Percentiles rank a stretch among this genome's conserved stretches.
These are phyloP conservation scores for Drosophila kikkawai DNA, from an alignment of 1,140 invertebrate genomes.

Conservation along the genomic window DNA sequence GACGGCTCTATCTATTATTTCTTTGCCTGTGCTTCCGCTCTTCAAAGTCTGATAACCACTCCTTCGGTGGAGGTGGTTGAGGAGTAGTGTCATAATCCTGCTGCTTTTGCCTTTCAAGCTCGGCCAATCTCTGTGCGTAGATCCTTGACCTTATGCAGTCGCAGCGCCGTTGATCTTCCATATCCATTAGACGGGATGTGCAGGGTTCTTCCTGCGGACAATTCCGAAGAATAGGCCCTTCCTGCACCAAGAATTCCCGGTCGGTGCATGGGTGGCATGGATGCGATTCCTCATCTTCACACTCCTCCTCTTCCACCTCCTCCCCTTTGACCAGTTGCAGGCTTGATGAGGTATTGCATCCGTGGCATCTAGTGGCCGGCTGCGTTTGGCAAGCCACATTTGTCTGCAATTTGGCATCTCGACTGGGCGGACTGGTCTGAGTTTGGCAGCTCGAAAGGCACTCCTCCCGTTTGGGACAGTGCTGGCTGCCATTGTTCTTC, in stretches of 20 bases:
- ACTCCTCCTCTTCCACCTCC: background rate
- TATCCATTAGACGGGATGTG: background rate
- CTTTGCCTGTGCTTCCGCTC: background rate
- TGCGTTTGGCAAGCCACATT: constrained; percentile 15
- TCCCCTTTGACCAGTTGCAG: background rate
- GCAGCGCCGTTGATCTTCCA: background rate
- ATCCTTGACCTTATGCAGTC: background rate
- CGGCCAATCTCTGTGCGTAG: background rate
- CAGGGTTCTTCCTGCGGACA: constrained; percentile 5
- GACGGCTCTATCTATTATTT: background rate
- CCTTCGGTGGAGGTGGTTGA: background rate
- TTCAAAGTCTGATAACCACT: background rate
- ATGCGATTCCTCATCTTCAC: background rate
- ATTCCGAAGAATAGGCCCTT: background rate
- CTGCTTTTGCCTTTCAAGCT: background rate
- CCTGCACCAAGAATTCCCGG: background rate
- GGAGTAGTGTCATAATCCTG: background rate
- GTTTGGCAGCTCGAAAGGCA: constrained; percentile 11
- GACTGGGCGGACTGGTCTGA: background rate
- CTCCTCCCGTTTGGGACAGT: background rate
- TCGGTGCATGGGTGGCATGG: background rate
- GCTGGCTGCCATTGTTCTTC: background rate
- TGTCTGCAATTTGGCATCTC: background rate
- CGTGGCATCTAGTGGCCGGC: background rate
- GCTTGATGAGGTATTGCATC: constrained; percentile 13